These are phyloP conservation scores for Alviniconcha strummeri DNA, from an alignment of 2,888 invertebrate species.

Conservation along the genomic window DNA sequence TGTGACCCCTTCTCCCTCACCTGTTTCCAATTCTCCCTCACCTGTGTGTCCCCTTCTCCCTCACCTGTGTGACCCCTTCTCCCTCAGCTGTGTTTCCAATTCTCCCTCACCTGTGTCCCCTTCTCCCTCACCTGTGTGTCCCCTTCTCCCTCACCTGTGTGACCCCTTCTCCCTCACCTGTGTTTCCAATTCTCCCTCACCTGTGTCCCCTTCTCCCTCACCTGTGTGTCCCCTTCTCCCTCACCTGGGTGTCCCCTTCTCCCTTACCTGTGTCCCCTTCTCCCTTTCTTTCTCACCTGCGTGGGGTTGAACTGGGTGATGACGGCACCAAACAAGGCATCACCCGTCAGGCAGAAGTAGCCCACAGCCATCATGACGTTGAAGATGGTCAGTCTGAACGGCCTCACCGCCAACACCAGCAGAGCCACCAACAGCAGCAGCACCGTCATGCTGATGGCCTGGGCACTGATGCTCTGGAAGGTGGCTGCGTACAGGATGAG, in stretches of 20 bases:
- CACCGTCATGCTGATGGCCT: slow-evolving; percentile 51
- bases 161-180: not conserved
- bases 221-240: not conserved
- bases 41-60: no score
- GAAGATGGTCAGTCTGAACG: slow-evolving; percentile 62
- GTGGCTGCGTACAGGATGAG: slow-evolving; percentile 57
- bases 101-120: no score
- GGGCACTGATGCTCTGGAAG: slow-evolving; percentile 53
- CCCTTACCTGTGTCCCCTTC: not conserved
- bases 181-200: not conserved
- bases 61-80: no score
- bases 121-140: no score
- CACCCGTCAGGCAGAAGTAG: slow-evolving; percentile 53
- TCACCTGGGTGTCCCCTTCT: not conserved
- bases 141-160: no score
- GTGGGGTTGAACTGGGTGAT: slow-evolving; percentile 36
- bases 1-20: no score
- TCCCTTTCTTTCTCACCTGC: slow-evolving; percentile 14
- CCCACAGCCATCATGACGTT: slow-evolving; percentile 58
- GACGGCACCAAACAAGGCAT: slow-evolving; percentile 57
- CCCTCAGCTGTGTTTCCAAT: no score
- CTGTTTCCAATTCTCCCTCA: no score
- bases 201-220: not conserved
- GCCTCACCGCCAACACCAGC: slow-evolving; percentile 51
- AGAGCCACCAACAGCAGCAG: slow-evolving; percentile 50